A percentile compares a stretch with the other conserved stretches of the same genome.
These are phyloP conservation scores for Disparrhopalites patrizii DNA, from an alignment of 2,888 invertebrate species.

Conservation along the genomic window DNA sequence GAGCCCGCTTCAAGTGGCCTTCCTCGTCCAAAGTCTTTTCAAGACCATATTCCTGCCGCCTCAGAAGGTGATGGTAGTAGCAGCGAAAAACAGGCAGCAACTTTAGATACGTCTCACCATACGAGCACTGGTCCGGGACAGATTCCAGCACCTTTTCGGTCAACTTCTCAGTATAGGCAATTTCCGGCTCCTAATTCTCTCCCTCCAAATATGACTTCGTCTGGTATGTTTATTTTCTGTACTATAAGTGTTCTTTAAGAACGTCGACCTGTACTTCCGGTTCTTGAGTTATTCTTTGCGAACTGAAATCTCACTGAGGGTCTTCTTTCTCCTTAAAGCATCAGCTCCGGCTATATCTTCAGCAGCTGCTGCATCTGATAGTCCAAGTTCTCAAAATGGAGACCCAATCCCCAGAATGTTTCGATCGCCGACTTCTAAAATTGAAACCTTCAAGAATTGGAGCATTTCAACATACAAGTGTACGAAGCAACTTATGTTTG, in stretches of 20 bases:
- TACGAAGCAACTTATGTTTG: constrained; percentile 92
- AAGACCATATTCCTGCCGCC: constrained; percentile 18
- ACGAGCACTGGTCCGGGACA: constrained; percentile 32
- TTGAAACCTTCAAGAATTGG: constrained; percentile 93
- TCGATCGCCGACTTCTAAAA: constrained; percentile 70
- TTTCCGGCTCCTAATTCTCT: constrained; percentile 45
- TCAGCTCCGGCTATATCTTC: constrained; percentile 46
- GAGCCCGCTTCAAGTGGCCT: constrained; percentile 42
- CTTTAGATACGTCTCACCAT: constrained; percentile 42
- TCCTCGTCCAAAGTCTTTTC: constrained; percentile 35
- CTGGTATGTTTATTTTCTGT: constrained; percentile 32
- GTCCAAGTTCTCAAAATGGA: constrained; percentile 57
- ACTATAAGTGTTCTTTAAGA: neutral
- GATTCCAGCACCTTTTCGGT: constrained; percentile 38
- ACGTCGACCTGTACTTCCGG: neutral
- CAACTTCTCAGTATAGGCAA: constrained; percentile 38
- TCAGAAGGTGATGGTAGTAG: neutral
- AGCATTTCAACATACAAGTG: constrained; percentile 98
- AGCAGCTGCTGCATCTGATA: constrained; percentile 28
- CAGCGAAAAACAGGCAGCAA: constrained; percentile 40
- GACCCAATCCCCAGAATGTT: constrained; percentile 53
- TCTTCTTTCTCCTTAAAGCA: constrained; percentile 31
- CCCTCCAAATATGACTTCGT: constrained; percentile 44
- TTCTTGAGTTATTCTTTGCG: too few species aligned
- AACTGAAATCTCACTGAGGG: too few species aligned